Evolutionary conservation across 2,888 invertebrate species (phyloP), one percentile per base, ranked within the genome.

Genomic region (Stenurella melanura): DNA sequence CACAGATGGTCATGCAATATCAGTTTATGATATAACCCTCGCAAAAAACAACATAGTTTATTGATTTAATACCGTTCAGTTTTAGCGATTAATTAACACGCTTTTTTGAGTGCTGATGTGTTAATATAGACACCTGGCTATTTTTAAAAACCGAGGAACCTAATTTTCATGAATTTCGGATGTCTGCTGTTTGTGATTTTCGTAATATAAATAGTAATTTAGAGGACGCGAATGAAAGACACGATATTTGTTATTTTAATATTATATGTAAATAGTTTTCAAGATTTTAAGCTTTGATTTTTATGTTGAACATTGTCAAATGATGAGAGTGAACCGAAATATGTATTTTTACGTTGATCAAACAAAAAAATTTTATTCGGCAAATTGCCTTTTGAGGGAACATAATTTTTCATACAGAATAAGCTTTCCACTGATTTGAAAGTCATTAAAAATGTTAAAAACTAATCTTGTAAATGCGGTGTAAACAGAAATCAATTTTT

Each of bases 1-100:
- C 78, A 66, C 78, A 77, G 61, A 81, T 77, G 76, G 74, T 38
- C 66, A 54, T 42, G 70, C 70, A 60, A 42, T 70, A 56, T 38
- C 42, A 42, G 34, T 30, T 21, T 61, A 63, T 75, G 67, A 76
- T 70, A 64, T 63, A 61, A 69, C 68, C 70, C 50, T 26, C 38
- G 54, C 34, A 60, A 70, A 70, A 70, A 58, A 60, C 54, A 34
- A 63, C 56, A 64, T 18, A 15, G 76, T 68, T 76, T 73, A 73
- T 76, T 76, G 68, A 61, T 69, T 21, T 61, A 61, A 42, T 42
- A 34, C 72, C 9, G 72, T 63, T 34, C 50, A 64, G 56, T 75
- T 75, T 75, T 60, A 67, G 73, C 71, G 38, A 69, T 63, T 76
- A 67, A 76, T 76, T 76, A 76, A 68, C 68, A 54, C 26, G 54